These are phyloP conservation scores for Acleris cristana DNA, from an alignment of 2,888 invertebrate genomes.

Conservation along the genomic window DNA sequence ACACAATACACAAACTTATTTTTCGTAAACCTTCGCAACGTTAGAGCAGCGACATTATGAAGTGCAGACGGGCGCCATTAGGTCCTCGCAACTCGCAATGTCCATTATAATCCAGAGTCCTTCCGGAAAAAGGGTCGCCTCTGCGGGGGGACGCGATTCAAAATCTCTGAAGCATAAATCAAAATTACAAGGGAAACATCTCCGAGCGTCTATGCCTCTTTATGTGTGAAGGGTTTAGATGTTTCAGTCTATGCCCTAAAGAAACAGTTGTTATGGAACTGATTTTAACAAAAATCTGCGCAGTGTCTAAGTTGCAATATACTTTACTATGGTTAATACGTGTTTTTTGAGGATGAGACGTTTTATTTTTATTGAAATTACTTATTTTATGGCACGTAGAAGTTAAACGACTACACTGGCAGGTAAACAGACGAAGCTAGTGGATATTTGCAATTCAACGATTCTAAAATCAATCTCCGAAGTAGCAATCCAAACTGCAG, in stretches of 20 bases:
- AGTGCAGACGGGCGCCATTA: constrained; percentile 47
- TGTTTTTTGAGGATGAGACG: too few species aligned
- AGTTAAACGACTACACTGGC: too few species aligned
- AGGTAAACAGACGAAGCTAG: too few species aligned
- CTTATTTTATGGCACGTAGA: too few species aligned
- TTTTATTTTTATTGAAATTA: too few species aligned
- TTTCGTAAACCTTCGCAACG: constrained; percentile 1
- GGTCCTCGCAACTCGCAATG: constrained; percentile 48
- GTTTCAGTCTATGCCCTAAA: constrained; percentile 19
- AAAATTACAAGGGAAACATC: constrained; percentile 71
- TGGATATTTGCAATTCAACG: too few species aligned
- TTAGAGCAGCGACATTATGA: constrained; percentile 3
- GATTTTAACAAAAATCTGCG: constrained; percentile 4
- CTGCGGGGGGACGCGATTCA: constrained; percentile 55
- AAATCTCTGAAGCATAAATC: constrained; percentile 62
- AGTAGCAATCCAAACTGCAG: too few species aligned
- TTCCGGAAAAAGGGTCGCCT: constrained; percentile 58
- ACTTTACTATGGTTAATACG: too few species aligned
- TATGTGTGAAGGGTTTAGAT: neutral
- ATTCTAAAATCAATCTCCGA: too few species aligned
- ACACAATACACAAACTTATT: neutral
- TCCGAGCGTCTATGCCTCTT: constrained; percentile 45
- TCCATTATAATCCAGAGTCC: constrained; percentile 56
- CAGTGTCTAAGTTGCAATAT: too few species aligned
- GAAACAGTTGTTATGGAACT: constrained; percentile 22